Conservation (phyloP, 2,888 invertebrate species). For the Melinaea menophilus region DNA sequence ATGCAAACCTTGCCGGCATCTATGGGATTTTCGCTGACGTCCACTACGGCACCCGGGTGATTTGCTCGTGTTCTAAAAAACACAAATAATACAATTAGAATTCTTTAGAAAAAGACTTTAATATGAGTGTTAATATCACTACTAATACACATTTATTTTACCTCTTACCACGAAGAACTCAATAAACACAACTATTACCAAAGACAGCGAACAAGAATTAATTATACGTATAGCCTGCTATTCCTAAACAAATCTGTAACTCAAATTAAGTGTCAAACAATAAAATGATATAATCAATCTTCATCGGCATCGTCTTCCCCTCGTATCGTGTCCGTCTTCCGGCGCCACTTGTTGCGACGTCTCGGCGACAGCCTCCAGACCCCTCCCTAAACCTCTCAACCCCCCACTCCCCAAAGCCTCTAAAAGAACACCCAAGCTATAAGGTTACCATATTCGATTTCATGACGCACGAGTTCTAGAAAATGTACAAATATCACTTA, state of each 20-base stretch:
- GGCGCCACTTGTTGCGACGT: slow-evolving; percentile 67
- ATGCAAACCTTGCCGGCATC: slow-evolving; percentile 94
- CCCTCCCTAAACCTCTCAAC: background rate
- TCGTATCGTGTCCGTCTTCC: slow-evolving; percentile 13
- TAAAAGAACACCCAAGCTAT: background rate
- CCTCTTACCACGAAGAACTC: background rate
- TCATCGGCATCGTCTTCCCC: slow-evolving; percentile 6
- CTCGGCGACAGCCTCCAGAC: slow-evolving; percentile 21
- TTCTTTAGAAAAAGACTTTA: background rate
- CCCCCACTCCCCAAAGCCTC: background rate
- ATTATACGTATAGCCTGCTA: no score
- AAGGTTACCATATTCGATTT: no score
- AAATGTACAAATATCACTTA: no score
- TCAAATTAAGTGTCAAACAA: background rate
- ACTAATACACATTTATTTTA: no score
- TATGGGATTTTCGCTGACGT: slow-evolving; percentile 97
- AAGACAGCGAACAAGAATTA: no score
- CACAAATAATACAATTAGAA: slow-evolving; percentile 33
- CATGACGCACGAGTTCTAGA: no score
- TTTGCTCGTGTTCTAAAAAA: slow-evolving; percentile 93
- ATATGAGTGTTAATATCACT: no score
- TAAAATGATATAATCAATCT: slow-evolving; percentile 4
- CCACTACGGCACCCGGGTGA: slow-evolving; percentile 97
- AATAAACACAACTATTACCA: no score
- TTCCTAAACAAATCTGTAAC: slow-evolving; percentile 7